These are phyloP conservation scores for Ericerus pela DNA, from an alignment of 1,140 invertebrate genomes.

Conservation along the genomic window DNA sequence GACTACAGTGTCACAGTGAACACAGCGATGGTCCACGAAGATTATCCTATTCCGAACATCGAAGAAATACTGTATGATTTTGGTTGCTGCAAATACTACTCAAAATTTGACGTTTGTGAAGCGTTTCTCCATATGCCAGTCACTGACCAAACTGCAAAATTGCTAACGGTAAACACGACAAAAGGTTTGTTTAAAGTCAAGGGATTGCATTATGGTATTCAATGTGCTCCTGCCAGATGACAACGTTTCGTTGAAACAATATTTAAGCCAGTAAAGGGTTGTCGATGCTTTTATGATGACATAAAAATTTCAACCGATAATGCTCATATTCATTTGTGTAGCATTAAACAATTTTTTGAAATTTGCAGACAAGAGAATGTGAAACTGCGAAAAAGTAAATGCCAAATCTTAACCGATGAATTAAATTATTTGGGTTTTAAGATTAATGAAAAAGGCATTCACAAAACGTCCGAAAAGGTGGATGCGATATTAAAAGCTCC, in stretches of 20 bases:
- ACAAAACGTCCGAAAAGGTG: conserved; percentile 24
- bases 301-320: conserved; percentile 14
- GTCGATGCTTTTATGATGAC: conserved; percentile 17
- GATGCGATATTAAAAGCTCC: conserved; percentile 27
- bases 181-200: conserved; percentile 26
- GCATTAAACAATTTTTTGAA: conserved; percentile 9
- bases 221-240: conserved; percentile 23
- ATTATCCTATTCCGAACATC: conserved; percentile 19
- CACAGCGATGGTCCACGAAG: conserved; percentile 2
- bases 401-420: conserved; percentile 14
- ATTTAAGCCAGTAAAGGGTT: conserved; percentile 9
- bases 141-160: conserved; percentile 22
- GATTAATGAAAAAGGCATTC: conserved; percentile 13
- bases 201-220: conserved; percentile 26
- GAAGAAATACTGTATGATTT: conserved; percentile 22
- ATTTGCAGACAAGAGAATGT: conserved; percentile 8
- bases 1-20: conserved; percentile 37
- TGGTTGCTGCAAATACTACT: conserved; percentile 22
- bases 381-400: conserved; percentile 13
- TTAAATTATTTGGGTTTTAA: conserved; percentile 15
- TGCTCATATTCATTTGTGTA: not conserved
- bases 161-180: conserved; percentile 26
- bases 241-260: conserved; percentile 25
- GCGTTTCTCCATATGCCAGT: conserved; percentile 26
- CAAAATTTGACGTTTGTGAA: conserved; percentile 23